Conservation (phyloP, 1,140 invertebrate species). For the Conus ventricosus region DNA sequence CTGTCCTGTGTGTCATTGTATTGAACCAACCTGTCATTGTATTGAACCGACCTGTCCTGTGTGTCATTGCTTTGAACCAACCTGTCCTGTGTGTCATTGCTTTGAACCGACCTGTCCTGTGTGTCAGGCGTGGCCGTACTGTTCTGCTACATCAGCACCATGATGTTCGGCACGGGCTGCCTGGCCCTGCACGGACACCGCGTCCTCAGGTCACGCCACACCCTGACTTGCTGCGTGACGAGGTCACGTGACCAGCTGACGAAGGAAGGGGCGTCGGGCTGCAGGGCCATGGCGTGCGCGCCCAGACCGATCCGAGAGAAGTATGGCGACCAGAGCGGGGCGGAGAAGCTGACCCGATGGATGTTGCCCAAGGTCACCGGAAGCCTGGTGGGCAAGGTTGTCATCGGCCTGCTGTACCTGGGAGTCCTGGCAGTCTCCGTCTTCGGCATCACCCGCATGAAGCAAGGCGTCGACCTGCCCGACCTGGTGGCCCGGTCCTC, state of each 20-base stretch:
- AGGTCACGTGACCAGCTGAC: conserved; percentile 25
- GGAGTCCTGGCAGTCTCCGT: conserved; percentile 89
- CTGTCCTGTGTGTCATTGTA: too few species aligned
- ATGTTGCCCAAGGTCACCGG: conserved; percentile 33
- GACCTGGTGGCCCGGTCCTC: conserved; percentile 69
- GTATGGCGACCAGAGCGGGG: conserved; percentile 18
- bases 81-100: too few species aligned
- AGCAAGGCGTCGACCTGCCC: conserved; percentile 87
- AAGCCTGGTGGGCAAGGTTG: conserved; percentile 78
- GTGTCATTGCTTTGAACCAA: too few species aligned
- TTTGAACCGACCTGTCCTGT: too few species aligned
- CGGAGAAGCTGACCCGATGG: conserved; percentile 29
- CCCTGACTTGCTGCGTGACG: conserved; percentile 22
- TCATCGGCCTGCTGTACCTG: conserved; percentile 87
- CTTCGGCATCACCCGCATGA: conserved; percentile 88
- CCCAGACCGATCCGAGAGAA: not conserved
- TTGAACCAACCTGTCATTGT: too few species aligned
- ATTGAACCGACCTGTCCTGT: too few species aligned
- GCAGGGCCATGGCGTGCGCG: conserved; percentile 10
- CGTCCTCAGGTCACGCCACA: conserved; percentile 76
- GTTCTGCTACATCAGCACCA: conserved; percentile 95
- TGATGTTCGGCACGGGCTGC: conserved; percentile 94
- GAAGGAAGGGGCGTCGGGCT: conserved; percentile 14
- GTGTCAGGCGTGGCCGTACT: conserved; percentile 88
- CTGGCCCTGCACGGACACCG: conserved; percentile 91